Percentiles rank a stretch among this genome's conserved stretches.
Evolutionary conservation across 2,797 vertebrate species (phyloP).

Genomic region (Ispidina picta): DNA sequence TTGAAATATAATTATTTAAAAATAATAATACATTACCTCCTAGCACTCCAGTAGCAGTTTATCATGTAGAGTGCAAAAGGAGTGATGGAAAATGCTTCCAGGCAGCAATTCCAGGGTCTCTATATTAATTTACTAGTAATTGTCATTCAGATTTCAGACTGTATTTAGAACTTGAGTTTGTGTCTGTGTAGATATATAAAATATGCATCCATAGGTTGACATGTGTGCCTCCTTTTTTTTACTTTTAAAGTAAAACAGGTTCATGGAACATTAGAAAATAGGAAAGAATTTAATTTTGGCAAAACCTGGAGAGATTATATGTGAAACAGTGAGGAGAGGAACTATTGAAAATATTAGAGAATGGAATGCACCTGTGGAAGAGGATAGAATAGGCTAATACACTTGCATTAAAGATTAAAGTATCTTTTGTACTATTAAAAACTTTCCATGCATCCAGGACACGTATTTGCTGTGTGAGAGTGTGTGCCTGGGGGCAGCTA

Average conservation of each 20-base stretch:
- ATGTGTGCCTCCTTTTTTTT: background rate
- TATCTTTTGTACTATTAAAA: background rate
- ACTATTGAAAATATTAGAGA: background rate
- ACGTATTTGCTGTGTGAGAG: background rate
- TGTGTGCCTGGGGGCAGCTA: background rate
- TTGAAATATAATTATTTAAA: background rate
- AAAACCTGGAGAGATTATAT: background rate
- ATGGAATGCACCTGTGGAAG: background rate
- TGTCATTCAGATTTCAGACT: background rate
- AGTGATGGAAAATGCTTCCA: background rate
- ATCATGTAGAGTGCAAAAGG: background rate
- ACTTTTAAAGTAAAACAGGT: background rate
- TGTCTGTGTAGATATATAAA: background rate
- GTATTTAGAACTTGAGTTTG: background rate
- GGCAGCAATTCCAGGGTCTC: accelerated
- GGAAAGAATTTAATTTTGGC: background rate
- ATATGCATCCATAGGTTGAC: background rate
- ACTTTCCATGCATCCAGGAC: background rate
- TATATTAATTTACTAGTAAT: background rate
- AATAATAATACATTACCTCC: background rate
- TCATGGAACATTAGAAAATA: background rate
- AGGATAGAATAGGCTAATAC: background rate
- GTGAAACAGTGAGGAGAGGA: background rate
- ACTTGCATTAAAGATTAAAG: background rate
- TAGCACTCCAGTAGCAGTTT: background rate